phyloP scores from a whole-genome alignment of 2,888 invertebrate species.

The Pomacea canaliculata region DNA sequence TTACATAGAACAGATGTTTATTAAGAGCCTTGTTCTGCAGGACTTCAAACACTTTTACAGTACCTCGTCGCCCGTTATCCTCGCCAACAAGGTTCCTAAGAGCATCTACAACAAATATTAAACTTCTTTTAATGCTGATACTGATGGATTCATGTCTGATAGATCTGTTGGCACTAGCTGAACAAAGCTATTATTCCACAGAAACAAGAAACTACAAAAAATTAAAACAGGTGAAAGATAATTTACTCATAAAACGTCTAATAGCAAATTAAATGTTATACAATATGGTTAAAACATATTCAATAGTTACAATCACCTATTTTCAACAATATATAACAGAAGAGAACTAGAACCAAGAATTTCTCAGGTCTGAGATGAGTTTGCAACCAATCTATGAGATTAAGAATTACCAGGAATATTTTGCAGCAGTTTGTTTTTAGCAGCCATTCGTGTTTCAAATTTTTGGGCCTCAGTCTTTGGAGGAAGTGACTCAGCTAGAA shows the following conservation, averaged over 20 bases:
- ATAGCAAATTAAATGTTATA: too few relatives aligned
- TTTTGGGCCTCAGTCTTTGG: conserved; percentile 77
- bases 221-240: too few relatives aligned
- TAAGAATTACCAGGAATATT: conserved; percentile 67
- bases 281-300: too few relatives aligned
- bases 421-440: conserved; percentile 67
- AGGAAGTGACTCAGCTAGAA: conserved; percentile 73
- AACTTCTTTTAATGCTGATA: background rate
- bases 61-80: conserved; percentile 85
- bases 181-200: too few relatives aligned
- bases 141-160: too few relatives aligned
- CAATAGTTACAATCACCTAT: background rate
- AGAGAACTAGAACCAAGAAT: background rate
- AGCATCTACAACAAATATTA: conserved; percentile 76
- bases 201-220: too few relatives aligned
- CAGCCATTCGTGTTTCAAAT: conserved; percentile 66
- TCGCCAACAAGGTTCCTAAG: conserved; percentile 87
- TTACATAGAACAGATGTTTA: conserved; percentile 91
- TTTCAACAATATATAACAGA: background rate
- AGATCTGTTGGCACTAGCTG: too few relatives aligned
- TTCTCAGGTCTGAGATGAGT: background rate
- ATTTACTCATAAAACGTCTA: too few relatives aligned
- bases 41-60: conserved; percentile 87
- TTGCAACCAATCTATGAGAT: background rate
- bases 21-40: conserved; percentile 88